A percentile compares a stretch with the other conserved stretches of the same genome.
These are phyloP conservation scores for Syrrhaptes paradoxus DNA, from an alignment of 2,113 vertebrate species.

Conservation along the genomic window DNA sequence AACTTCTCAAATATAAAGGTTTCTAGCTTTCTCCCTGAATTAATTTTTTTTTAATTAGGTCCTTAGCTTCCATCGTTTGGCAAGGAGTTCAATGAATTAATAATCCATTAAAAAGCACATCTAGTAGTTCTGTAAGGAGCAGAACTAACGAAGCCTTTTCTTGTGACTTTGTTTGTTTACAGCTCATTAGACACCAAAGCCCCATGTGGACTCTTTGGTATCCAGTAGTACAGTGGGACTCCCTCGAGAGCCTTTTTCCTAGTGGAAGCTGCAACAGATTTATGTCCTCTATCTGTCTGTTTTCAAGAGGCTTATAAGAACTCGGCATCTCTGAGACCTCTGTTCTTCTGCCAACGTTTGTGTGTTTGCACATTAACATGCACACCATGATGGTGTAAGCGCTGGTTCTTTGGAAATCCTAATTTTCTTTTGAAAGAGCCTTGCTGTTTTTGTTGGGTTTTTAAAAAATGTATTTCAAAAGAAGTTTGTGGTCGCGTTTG, in stretches of 20 bases:
- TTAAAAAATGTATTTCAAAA: not conserved
- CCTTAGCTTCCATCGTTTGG: not conserved
- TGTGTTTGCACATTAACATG: conserved; percentile 1
- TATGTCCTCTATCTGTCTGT: not conserved
- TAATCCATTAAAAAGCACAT: not conserved
- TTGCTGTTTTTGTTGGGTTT: not conserved
- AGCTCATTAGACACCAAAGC: conserved; percentile 1
- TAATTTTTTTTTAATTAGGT: not conserved
- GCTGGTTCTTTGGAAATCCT: not conserved
- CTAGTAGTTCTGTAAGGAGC: not conserved
- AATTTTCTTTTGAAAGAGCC: not conserved
- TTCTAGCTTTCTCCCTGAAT: not conserved
- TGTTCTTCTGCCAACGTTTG: not conserved
- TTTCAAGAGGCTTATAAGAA: not conserved
- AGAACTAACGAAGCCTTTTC: conserved; percentile 35
- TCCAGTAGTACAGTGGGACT: not conserved
- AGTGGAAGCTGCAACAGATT: not conserved
- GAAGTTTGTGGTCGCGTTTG: not conserved
- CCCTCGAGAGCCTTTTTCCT: not conserved
- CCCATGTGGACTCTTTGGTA: not conserved
- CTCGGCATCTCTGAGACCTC: not conserved
- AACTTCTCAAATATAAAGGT: not conserved
- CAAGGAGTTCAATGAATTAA: not conserved
- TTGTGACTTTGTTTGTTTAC: conserved; percentile 21
- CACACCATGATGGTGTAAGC: not conserved